These are phyloP conservation scores for Cenopis cana DNA, from an alignment of 2,888 invertebrate species.

Conservation along the genomic window DNA sequence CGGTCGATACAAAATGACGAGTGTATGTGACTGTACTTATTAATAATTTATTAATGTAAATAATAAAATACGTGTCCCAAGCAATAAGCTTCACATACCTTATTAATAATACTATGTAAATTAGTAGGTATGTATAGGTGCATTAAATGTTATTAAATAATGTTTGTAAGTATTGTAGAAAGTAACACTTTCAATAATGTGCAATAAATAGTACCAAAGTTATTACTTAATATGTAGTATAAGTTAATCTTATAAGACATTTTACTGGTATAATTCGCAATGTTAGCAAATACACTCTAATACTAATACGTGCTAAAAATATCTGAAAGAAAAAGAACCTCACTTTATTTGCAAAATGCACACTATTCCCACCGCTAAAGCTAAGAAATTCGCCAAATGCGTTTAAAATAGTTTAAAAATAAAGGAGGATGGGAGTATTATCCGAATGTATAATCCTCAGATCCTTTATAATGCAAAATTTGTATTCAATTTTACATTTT, in stretches of 20 bases:
- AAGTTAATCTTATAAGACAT: not conserved
- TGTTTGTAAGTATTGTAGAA: constrained; percentile 49
- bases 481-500: not conserved
- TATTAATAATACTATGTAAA: constrained; percentile 8
- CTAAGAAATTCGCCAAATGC: not conserved
- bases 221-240: constrained; percentile 2
- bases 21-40: constrained; percentile 12
- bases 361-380: too few species aligned
- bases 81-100: constrained; percentile 66
- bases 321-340: too few species aligned
- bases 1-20: not conserved
- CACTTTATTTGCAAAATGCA: too few species aligned
- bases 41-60: constrained; percentile 50
- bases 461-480: not conserved
- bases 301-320: too few species aligned
- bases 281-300: too few species aligned
- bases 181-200: constrained; percentile 54
- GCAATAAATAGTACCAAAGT: constrained; percentile 44
- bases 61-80: constrained; percentile 71
- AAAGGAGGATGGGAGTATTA: too few species aligned
- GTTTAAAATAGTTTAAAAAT: too few species aligned
- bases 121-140: constrained; percentile 18
- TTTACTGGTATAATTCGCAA: not conserved
- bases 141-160: constrained; percentile 46
- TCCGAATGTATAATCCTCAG: not conserved